Evolutionary conservation across 2,113 vertebrate genomes (phyloP), one percentile per base, ranked within the genome.

Genomic region (Panthera leo): DNA sequence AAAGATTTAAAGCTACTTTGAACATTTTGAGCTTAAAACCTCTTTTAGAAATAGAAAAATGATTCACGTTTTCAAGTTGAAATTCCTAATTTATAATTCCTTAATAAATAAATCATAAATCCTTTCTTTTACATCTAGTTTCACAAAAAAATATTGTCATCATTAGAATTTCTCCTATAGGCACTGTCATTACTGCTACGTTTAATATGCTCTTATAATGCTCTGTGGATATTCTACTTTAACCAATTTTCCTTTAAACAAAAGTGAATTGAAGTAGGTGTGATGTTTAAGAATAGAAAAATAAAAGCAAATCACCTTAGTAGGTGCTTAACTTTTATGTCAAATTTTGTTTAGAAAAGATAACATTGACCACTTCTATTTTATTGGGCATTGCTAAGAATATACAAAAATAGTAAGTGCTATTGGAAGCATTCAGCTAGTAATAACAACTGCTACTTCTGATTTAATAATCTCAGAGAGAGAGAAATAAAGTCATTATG

Each of bases 31-130:
- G 65, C 51, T 95, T 80, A 12, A 90, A 76, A 55, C 2, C 5
- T 48, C 23, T 90, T 93, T 92, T 16, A 70, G 14, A 86, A 89
- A 92, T 89, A 96, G 55, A 53, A 70, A 89, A 89, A 48, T 89
- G 53, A 89, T 67, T 89, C 71, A 88, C 4, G 80, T 79, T 51
- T 96, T 42, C 27, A 73, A 53, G 36, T n/a, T 93, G 7, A 86
- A 96, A 70, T 63, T 67, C 29, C n/a, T 95, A 82, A 76, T 68
- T 93, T 85, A 63, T 42, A 94, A 55, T 76, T 53, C 14, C 39
- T 85, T 45, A 63, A 82, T 92, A 94, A 97, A 75, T 85, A 80
- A 78, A 75, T 75, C 13, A 61, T 75, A 75, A 67, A 85, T 63
- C 14, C 29, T 55, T 71, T 61, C 6, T 67, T 67, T 73, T 39